Conservation (phyloP, 2,113 vertebrate genomes). For the Thymallus thymallus region DNA sequence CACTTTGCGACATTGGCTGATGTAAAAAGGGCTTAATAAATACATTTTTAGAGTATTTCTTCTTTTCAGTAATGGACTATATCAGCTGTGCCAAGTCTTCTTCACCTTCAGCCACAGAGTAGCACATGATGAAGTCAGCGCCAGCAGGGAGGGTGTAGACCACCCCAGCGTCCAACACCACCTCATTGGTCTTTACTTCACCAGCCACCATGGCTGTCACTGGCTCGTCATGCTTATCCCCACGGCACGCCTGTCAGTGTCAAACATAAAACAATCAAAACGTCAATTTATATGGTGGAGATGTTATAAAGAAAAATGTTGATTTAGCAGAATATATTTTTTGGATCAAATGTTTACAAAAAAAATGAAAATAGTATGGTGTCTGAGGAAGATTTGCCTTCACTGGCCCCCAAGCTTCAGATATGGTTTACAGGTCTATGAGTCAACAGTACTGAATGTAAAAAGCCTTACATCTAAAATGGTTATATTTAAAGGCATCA, state of each 20-base stretch:
- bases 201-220: conserved; percentile 73
- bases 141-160: conserved; percentile 87
- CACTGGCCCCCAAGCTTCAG: not conserved
- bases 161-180: conserved; percentile 81
- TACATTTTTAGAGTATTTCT: too few relatives aligned
- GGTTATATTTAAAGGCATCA: not conserved
- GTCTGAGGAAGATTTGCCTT: not conserved
- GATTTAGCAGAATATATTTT: not conserved
- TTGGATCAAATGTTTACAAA: not conserved
- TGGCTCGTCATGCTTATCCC: conserved; percentile 80
- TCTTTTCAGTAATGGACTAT: not conserved
- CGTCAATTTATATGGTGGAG: not conserved
- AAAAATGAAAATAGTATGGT: too few relatives aligned
- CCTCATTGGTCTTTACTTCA: conserved; percentile 52
- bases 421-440: not conserved
- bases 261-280: not conserved
- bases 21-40: too few relatives aligned
- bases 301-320: too few relatives aligned
- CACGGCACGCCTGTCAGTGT: conserved; percentile 84
- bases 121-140: conserved; percentile 97
- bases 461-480: not conserved
- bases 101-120: conserved; percentile 93
- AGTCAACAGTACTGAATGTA: not conserved
- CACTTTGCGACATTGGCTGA: too few relatives aligned
- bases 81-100: not conserved